Evolutionary conservation across 2,797 vertebrate genomes (phyloP), one percentile per base, ranked within the genome.

Genomic region (Nannoperca obscura): DNA sequence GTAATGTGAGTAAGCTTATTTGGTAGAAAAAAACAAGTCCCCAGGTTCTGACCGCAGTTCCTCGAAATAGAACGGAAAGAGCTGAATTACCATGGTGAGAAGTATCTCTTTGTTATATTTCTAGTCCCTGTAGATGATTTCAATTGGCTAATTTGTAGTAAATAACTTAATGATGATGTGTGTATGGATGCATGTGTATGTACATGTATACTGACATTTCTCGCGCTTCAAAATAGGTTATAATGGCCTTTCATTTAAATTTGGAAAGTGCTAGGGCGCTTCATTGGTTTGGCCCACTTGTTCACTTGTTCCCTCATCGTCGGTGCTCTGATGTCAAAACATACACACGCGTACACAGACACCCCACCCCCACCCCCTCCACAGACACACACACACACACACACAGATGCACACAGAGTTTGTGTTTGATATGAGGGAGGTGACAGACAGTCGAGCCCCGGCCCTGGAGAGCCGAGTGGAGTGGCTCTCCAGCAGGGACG

Each of bases 401-500:
- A 78, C 17, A 70, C 46, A 71, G 47, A 66, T 49, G 55, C 57
- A 78, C 61, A 60, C 60, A 49, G 14, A 50, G 82, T 79, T 85
- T 91, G 85, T 87, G 88, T 91, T 93, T 94, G 89, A 92, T 90
- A 83, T 78, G 86, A 80, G 92, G 80, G 88, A 92, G 95, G 89
- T 91, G 91, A 92, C 90, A 93, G 91, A 66, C 82, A 91, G 85
- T 79, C 50, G 83, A 82, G 89, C 67, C 80, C 67, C 36, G 52
- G 84, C 82, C 88, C 81, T 11, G 14, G 90, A 95, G 95, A 94
- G 92, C 91, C 79, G 88, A 93, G 91, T 61, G 27, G 84, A 93
- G 90, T 88, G 91, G 84, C 92, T 93, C 92, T 94, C 84, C 92
- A 76, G 85, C 88, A 94, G 93, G 93, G 92, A 93, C 86, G 81